These are phyloP conservation scores for Calypte anna DNA, from an alignment of 2,113 vertebrate genomes.

Conservation along the genomic window DNA sequence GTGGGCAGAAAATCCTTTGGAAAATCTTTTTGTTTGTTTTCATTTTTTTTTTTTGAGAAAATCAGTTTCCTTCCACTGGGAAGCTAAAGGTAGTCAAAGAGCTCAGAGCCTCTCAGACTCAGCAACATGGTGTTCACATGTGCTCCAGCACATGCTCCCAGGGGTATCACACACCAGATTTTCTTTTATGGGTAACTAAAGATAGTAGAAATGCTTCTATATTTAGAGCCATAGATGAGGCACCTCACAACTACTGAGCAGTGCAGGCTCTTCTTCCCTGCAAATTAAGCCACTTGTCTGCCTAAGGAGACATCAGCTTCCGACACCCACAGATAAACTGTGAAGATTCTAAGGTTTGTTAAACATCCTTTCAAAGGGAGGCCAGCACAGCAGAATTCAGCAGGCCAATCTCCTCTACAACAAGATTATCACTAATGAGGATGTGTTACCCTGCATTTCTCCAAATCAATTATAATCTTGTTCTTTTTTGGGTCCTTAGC, in stretches of 20 bases:
- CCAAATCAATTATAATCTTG: neutral
- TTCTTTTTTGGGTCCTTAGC: neutral
- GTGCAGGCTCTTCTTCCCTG: neutral
- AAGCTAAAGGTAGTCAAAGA: neutral
- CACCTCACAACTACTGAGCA: neutral
- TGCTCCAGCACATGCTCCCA: neutral
- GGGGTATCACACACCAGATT: neutral
- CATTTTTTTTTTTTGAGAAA: neutral
- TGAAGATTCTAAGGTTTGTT: constrained; percentile 1
- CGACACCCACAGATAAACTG: neutral
- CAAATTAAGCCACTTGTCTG: constrained; percentile 10
- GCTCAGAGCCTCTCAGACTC: neutral
- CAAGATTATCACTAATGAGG: neutral
- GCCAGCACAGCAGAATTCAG: neutral
- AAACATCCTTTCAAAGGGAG: neutral
- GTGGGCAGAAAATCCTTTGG: neutral
- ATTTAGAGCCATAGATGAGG: constrained; percentile 27
- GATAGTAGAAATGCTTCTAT: neutral
- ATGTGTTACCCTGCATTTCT: neutral
- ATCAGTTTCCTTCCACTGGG: neutral
- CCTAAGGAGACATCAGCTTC: neutral
- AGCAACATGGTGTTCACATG: neutral
- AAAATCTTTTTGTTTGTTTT: neutral
- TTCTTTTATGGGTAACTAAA: neutral
- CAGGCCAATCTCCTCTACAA: neutral